These are phyloP conservation scores for Acrocephalus kingi DNA, from an alignment of 2,113 vertebrate genomes.

Conservation along the genomic window DNA sequence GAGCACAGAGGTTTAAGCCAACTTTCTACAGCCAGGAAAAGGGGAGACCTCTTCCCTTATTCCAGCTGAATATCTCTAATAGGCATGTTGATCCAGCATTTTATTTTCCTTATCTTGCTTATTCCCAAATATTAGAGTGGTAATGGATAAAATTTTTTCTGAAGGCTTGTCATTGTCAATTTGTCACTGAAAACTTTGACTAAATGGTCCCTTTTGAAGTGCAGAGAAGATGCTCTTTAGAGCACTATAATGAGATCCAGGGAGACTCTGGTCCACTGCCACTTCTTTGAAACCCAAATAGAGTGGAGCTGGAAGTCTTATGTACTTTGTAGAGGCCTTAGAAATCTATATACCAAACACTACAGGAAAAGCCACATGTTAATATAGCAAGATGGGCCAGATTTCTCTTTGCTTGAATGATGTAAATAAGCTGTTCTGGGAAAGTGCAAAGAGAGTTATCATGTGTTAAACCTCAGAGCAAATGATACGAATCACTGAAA, in stretches of 20 bases:
- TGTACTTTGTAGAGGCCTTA: not conserved
- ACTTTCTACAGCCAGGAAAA: not conserved
- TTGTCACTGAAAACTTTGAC: not conserved
- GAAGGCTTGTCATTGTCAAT: not conserved
- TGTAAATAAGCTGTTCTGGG: not conserved
- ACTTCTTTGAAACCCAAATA: not conserved
- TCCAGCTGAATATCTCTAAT: not conserved
- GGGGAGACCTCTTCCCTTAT: not conserved
- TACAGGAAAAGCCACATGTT: not conserved
- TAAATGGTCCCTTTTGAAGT: not conserved
- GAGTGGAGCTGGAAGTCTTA: not conserved
- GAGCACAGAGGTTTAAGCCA: not conserved
- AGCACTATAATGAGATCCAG: not conserved
- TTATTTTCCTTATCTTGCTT: not conserved
- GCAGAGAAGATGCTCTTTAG: not conserved
- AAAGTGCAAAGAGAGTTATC: not conserved
- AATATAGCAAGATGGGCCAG: not conserved
- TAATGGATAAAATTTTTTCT: not conserved
- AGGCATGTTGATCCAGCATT: not conserved
- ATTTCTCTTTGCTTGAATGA: not conserved
- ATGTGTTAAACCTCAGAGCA: not conserved
- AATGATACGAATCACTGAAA: rapidly evolving
- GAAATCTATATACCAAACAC: not conserved
- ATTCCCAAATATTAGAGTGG: not conserved
- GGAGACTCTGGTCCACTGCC: not conserved